Percentiles rank a stretch among this genome's conserved stretches.
Evolutionary conservation across 2,797 vertebrate genomes (phyloP).

Genomic region (Leptodactylus fallax): DNA sequence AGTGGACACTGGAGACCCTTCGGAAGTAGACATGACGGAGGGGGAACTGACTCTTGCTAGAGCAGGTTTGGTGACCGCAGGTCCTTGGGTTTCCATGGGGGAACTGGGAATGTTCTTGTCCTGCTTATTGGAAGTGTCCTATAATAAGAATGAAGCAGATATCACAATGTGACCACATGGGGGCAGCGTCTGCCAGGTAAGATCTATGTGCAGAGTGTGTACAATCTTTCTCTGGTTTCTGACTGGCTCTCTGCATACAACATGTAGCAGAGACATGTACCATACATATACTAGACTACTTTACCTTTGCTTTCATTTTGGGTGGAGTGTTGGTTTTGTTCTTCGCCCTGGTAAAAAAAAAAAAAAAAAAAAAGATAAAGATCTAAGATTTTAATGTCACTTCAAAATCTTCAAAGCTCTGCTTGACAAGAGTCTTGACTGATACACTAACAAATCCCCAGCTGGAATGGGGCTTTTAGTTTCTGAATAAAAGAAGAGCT

Average conservation of each 20-base stretch:
- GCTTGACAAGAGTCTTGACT: background rate
- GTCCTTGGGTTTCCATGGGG: slow-evolving; percentile 70
- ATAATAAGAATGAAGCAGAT: background rate
- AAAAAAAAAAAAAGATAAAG: too few relatives aligned
- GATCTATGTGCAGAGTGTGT: too few relatives aligned
- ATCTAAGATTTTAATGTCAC: too few relatives aligned
- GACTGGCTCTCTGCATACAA: too few relatives aligned
- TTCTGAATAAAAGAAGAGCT: background rate
- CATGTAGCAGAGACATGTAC: too few relatives aligned
- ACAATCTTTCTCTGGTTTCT: too few relatives aligned
- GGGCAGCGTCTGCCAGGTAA: background rate
- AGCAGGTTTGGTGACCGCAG: slow-evolving; percentile 56
- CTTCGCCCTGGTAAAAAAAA: slow-evolving; percentile 74
- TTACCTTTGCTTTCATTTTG: slow-evolving; percentile 81
- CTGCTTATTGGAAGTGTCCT: slow-evolving; percentile 77
- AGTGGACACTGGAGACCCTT: slow-evolving; percentile 64
- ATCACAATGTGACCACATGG: background rate
- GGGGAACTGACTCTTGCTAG: slow-evolving; percentile 70
- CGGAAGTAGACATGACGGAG: slow-evolving; percentile 64
- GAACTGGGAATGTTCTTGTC: slow-evolving; percentile 74
- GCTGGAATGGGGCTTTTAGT: background rate
- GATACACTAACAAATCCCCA: background rate
- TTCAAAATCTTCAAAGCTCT: too few relatives aligned
- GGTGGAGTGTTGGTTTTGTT: slow-evolving; percentile 77
- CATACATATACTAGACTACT: background rate